Evolutionary conservation across 2,888 invertebrate genomes (phyloP), one percentile per base, ranked within the genome.

Genomic region (Lomographa bimaculata): DNA sequence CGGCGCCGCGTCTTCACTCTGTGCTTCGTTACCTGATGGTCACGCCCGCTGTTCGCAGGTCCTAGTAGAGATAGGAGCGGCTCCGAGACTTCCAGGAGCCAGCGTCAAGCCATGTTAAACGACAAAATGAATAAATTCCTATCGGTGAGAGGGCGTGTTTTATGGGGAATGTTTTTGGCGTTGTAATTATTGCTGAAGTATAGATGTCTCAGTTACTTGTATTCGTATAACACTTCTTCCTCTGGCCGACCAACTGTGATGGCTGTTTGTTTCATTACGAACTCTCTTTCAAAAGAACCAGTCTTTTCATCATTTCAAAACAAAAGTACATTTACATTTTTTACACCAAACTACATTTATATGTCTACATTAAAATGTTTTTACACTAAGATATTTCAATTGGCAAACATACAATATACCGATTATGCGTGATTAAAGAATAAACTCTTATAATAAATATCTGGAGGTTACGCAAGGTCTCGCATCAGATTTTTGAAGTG

Each of bases 101-200:
- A 94, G 91, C 94, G 94, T 71, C 95, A 94, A 83, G 95, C 95
- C 87, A 94, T 96, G 86, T 93, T 96, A 90, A 95, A 96, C 86
- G 95, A 96, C 90, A 96, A 96, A 93, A 96, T 96, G 91, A 95
- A 96, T 94, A 96, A 95, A 87, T 97, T 96, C 90, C 91, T 96
- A 91, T 96, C 96, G 95, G 97, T 97, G 94, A 92, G 92, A 83
- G 75, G 78, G 71, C 75, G 76, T 70, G 59, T 71, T 74, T 71
- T 67, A 64, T 65, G 69, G 77, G 78, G 72, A 65, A 64, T 54
- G 51, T 49, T 36, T n/a, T 50, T 51, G 51, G 54, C 54, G 51
- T 51, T 54, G 54, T 54, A 54, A 32, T 41, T 46, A 51, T 47
- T 54, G 54, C 54, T 54, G 38, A 46, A 71, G 66, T 64, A 68